Evolutionary conservation across 2,888 invertebrate species (phyloP), one percentile per base, ranked within the genome.

Genomic region (Endomychus coccineus): DNA sequence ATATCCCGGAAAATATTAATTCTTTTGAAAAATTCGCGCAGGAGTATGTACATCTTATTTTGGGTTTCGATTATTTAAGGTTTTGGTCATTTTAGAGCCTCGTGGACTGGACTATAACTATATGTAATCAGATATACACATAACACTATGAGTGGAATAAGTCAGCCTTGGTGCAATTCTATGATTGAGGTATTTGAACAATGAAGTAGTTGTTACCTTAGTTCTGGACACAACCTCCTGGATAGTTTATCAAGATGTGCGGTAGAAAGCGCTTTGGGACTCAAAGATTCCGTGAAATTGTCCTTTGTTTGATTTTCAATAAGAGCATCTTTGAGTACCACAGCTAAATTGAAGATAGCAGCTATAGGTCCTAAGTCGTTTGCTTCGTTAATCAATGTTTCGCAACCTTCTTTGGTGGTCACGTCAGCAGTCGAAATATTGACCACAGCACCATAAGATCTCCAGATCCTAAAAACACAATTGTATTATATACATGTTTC

Each of bases 321-420:
- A 27, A 87, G 66, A 0, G 76, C 77, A 56, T 91, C 90, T 42
- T 74, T 74, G 5, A 90, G 62, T 2, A 80, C 75, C 52, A 89
- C 89, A 3, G 94, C 94, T 42, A 94, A 70, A 61, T 95, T 91
- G 68, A 92, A 94, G 31, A 95, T 80, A 12, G 83, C 91, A 14
- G 82, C 83, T 9, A 94, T 76, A 2, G 77, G 76, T 1, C 80
- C 87, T 47, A 83, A 58, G 1, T 69, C 48, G 16, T 65, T 65
- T 0, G 86, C 79, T 54, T 75, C 73, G 31, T 71, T 67, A 0
- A 95, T 56, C 45, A 92, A 71, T n/a, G 68, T 56, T 34, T 71
- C 71, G 40, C 88, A 86, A 1, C 89, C 89, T 4, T 73, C 62
- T 29, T 71, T 66, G 0, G 78, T 80, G 0, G 81, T 77, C 4